phyloP scores from a whole-genome alignment of 2,113 vertebrate species.

The Grus americana region DNA sequence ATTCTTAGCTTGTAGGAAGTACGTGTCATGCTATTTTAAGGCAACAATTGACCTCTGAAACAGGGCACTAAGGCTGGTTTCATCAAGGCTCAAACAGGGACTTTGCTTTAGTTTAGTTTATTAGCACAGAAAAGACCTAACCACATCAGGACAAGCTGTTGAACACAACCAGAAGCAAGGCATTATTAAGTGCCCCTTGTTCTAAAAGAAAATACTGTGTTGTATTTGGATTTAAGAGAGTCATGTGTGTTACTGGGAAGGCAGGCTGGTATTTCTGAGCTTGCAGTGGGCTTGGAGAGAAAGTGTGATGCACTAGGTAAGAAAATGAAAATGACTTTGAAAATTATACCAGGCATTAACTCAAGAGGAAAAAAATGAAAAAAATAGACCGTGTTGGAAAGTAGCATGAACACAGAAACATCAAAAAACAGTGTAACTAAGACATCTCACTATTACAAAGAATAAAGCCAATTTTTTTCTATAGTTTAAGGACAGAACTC shows the following conservation, averaged over 20 bases:
- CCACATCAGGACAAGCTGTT: not conserved
- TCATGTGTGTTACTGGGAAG: not conserved
- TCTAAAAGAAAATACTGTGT: not conserved
- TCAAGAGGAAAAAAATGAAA: not conserved
- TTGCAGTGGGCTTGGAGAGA: not conserved
- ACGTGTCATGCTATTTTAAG: not conserved
- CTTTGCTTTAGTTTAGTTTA: not conserved
- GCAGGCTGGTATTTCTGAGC: not conserved
- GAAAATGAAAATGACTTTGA: not conserved
- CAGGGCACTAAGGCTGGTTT: not conserved
- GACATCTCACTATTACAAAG: not conserved
- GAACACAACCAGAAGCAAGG: not conserved
- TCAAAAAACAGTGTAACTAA: not conserved
- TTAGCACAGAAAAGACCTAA: not conserved
- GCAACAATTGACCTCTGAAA: not conserved
- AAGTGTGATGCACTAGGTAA: not conserved
- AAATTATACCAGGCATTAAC: not conserved
- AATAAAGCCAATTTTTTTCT: not conserved
- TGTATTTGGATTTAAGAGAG: not conserved
- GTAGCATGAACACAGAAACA: not conserved
- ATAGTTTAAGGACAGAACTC: not conserved
- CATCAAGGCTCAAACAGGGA: not conserved
- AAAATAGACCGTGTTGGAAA: not conserved
- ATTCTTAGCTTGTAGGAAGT: not conserved
- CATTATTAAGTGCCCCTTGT: not conserved